Base-by-base conservation (phyloP, 2,888 invertebrate genomes). In the Eupithecia inturbata region DNA sequence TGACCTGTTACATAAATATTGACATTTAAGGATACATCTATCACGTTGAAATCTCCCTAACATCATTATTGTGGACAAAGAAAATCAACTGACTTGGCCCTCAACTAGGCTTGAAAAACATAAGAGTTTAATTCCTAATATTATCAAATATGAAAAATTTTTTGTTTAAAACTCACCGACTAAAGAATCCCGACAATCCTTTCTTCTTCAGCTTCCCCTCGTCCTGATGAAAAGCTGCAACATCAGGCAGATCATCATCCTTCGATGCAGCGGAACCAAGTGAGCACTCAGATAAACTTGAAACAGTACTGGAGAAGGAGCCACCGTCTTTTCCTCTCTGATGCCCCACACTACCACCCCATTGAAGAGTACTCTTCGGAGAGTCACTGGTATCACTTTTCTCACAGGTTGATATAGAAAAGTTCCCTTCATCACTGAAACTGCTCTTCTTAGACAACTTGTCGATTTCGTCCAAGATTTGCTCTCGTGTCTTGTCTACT, bases 211-310 rank as follows among this genome's bases (percentile, higher is more conserved):
- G 83, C 83, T 95, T 95, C 4, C 87, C 87, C 36, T 89, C 87
- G 49, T 92, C 92, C 73, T 90, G 91, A 68, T 89, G 89, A 16
- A 78, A 77, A 31, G 86, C 81, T 31, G 84, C 81, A 3, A 83
- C 84, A 77, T 90, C 90, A 4, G 83, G 83, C 22, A 86, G 80
- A 60, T 92, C 93, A 76, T 95, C 95, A 28, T 95, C 95, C 69
- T 92, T 93, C 0, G 95, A 95, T 5, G 93, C 89, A 78, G 92
- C 93, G 79, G 96, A 96, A 6, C 96, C 96, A 3, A 96, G 93
- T 1, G 96, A 96, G 72, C 95, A 95, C 88, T 96, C 96, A n/a
- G 96, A 96, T 45, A 96, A 89, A 85, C 96, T 96, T 12, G 96
- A 96, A 71, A 96, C 95, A 28, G 96, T 96, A 82, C 96, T 97